phyloP scores from a whole-genome alignment of 2,113 vertebrate genomes.

The Microcebus murinus region DNA sequence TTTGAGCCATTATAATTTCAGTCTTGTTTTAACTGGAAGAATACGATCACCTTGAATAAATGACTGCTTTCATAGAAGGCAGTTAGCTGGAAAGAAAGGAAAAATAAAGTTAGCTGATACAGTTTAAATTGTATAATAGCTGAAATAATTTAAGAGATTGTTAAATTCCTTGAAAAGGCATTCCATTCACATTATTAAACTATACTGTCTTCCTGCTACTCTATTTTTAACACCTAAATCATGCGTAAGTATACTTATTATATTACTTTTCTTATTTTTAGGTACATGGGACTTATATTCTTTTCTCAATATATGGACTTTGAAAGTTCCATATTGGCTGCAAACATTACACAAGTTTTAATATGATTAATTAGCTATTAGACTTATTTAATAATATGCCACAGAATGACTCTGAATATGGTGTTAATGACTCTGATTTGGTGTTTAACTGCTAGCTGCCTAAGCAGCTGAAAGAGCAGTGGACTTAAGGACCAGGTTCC shows the following conservation, averaged over 20 bases:
- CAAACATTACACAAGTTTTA: not conserved
- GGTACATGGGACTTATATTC: constrained; percentile 58
- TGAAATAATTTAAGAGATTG: not conserved
- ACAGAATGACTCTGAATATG: not conserved
- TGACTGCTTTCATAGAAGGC: constrained; percentile 88
- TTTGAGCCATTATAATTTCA: constrained; percentile 86
- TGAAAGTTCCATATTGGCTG: not conserved
- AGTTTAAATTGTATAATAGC: not conserved
- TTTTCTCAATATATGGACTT: not conserved
- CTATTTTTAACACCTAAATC: not conserved
- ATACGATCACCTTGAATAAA: constrained; percentile 85
- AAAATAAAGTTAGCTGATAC: constrained; percentile 70
- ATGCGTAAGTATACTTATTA: constrained; percentile 45
- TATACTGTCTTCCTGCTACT: not conserved
- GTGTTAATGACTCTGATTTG: not conserved
- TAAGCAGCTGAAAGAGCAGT: not conserved
- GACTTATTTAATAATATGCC: not conserved
- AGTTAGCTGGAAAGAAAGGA: constrained; percentile 93
- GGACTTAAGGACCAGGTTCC: not conserved
- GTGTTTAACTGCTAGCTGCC: not conserved
- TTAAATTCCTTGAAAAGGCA: constrained; percentile 11
- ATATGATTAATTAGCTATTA: not conserved
- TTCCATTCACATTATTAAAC: not conserved
- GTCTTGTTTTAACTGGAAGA: constrained; percentile 90
- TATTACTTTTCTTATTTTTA: not conserved